Conservation (phyloP, 92 coral and sea anemone species). For the Epizoanthus ramosus region DNA sequence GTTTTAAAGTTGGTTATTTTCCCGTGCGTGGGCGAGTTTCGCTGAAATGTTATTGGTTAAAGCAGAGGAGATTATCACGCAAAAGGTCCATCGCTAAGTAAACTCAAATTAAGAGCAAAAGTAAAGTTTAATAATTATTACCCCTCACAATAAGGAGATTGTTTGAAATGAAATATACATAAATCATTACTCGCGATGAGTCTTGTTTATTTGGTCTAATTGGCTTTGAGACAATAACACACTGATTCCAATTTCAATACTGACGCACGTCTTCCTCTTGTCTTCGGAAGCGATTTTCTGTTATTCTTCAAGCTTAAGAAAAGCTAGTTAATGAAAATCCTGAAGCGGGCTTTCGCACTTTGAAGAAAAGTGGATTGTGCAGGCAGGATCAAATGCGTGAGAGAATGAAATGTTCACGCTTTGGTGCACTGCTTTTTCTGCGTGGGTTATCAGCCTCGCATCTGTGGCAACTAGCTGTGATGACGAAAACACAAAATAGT, state of each 20-base stretch:
- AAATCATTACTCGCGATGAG: constrained; percentile 6
- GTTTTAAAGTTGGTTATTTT: not conserved
- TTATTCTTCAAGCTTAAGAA: not conserved
- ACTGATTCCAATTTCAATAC: constrained; percentile 1
- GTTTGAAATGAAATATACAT: constrained; percentile 33
- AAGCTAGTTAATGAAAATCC: constrained; percentile 3
- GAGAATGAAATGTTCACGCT: not conserved
- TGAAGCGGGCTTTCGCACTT: constrained; percentile 2
- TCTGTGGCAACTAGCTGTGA: constrained; percentile 39
- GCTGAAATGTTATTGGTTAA: not conserved
- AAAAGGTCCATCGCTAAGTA: constrained; percentile 24
- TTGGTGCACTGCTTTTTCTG: not conserved
- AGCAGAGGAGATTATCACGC: not conserved
- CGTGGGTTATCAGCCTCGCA: constrained; percentile 25
- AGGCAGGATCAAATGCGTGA: not conserved
- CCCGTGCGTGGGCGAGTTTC: not conserved
- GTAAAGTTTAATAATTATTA: constrained; percentile 6
- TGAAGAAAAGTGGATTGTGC: not conserved
- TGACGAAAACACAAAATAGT: not conserved
- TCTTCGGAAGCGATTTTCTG: constrained; percentile 11
- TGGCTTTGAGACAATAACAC: constrained; percentile 28
- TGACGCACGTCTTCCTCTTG: constrained; percentile 16
- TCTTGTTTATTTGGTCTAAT: constrained; percentile 31
- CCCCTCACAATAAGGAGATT: constrained; percentile 30
- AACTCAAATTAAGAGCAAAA: not conserved